Base-by-base conservation (phyloP, 2,888 invertebrate species). In the Stictocephala bisonia region DNA sequence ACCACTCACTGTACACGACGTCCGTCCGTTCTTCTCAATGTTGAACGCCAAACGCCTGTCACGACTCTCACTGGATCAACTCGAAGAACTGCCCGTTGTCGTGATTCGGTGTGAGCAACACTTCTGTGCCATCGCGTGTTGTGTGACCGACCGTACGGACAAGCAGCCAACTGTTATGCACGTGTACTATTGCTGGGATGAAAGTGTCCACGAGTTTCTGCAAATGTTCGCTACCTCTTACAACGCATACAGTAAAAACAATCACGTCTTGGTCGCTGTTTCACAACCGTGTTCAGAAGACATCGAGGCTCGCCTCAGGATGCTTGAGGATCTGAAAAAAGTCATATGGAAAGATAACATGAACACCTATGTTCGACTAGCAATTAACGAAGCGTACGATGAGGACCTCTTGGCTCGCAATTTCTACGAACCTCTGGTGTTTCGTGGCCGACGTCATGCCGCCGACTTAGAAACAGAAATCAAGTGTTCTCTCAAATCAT, bases 1-100 rank as follows among this genome's bases (percentile, higher is more conserved):
- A 7, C 18, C 51, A 24, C 22, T 51, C n/a, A 51, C 20, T 13
- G 51, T 51, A 6, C 51, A 51, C 51, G 51, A 51, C 51, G 51
- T 51, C 51, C 11, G 22, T 4, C 15, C 4, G 6, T 51, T 22
- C 13, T 51, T 15, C n/a, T n/a, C n/a, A n/a, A 9, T 11, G 4
- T 24, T 6, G 13, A 13, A 51, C 51, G 18, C 11, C 18, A n/a
- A n/a, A n/a, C n/a, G n/a, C n/a, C n/a, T n/a, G n/a, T n/a, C n/a
- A n/a, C n/a, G n/a, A n/a, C n/a, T n/a, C n/a, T n/a, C n/a, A n/a
- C 7, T 4, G 4, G 20, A 6, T 4, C 20, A 51, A 20, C 51
- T 51, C 22, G n/a, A 51, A 51, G 11, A 6, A 20, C 13, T 51
- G 22, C 20, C 51, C 4, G 51, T 20, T 7, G 22, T 22, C 20